Percentiles rank a stretch among this genome's conserved stretches.
Evolutionary conservation across 1,140 invertebrate genomes (phyloP).

Genomic region (Halesus radiatus): DNA sequence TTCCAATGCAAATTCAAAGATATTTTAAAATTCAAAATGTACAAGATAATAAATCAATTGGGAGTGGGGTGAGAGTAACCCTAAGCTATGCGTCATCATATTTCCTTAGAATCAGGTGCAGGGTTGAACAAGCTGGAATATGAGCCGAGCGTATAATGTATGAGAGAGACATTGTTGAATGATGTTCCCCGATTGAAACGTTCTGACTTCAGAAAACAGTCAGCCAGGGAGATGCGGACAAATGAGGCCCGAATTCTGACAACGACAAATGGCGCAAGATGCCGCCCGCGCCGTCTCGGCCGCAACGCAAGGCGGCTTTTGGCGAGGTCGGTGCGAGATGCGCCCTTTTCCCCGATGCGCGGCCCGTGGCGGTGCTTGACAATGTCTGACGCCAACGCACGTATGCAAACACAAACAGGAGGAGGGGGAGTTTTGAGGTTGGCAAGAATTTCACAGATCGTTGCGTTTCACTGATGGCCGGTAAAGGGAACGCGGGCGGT

Average conservation of each 20-base stretch:
- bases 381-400: constrained; percentile 21
- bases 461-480: constrained; percentile 41
- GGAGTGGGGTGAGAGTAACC: no score
- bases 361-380: neutral
- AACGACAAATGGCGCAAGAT: constrained; percentile 8
- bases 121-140: neutral
- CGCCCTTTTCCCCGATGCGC: neutral
- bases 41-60: no score
- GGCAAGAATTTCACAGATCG: constrained; percentile 51
- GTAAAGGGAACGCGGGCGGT: neutral
- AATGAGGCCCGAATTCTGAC: constrained; percentile 20
- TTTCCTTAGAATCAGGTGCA: neutral
- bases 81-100: no score
- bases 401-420: constrained; percentile 47
- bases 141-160: neutral
- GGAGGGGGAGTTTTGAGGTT: constrained; percentile 37
- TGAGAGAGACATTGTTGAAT: constrained; percentile 9
- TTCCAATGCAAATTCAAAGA: no score
- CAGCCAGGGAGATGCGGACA: constrained; percentile 24
- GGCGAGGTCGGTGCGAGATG: neutral
- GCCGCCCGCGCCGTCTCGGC: neutral
- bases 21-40: no score
- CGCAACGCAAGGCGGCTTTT: neutral
- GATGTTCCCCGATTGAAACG: constrained; percentile 27
- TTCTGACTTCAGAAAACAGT: constrained; percentile 25